phyloP scores from a whole-genome alignment of 2,888 invertebrate species.

The Parthenolecanium corni region DNA sequence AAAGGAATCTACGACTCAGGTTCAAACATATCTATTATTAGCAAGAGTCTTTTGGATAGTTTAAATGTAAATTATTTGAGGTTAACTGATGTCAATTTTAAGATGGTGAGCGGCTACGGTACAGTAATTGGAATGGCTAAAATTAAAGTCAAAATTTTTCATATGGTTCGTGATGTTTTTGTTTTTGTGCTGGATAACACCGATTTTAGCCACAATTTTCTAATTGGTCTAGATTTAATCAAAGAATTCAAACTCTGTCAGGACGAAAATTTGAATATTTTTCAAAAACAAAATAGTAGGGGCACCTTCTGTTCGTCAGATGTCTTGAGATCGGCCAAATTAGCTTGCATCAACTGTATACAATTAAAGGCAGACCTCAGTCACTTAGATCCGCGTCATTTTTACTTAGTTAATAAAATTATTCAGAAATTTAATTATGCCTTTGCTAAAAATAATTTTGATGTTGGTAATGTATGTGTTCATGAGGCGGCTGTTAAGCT shows the following conservation, averaged over 20 bases:
- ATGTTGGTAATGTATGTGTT: conserved; percentile 2
- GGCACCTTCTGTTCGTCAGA: neutral
- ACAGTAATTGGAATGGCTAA: neutral
- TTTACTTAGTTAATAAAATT: neutral
- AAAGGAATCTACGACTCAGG: conserved; percentile 15
- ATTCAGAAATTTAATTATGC: neutral
- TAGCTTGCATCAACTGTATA: neutral
- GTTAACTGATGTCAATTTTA: neutral
- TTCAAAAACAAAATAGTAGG: conserved; percentile 26
- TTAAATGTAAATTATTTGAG: neutral
- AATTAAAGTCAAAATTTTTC: conserved; percentile 18
- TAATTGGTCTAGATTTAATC: conserved; percentile 34
- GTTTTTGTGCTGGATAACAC: conserved; percentile 10
- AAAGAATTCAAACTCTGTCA: conserved; percentile 33
- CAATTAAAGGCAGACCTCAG: neutral
- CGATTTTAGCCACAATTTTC: conserved; percentile 32
- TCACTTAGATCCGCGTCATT: neutral
- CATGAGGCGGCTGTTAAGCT: conserved; percentile 2
- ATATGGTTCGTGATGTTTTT: neutral
- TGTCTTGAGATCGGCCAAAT: neutral
- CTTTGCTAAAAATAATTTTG: conserved; percentile 10
- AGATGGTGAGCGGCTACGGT: conserved; percentile 12
- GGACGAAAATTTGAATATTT: conserved; percentile 33
- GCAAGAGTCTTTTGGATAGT: neutral
- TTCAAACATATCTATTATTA: conserved; percentile 19